Percentiles rank a stretch among this genome's conserved stretches.
These are phyloP conservation scores for Protobothrops flavoviridis DNA, from an alignment of 2,113 vertebrate genomes.

Conservation along the genomic window DNA sequence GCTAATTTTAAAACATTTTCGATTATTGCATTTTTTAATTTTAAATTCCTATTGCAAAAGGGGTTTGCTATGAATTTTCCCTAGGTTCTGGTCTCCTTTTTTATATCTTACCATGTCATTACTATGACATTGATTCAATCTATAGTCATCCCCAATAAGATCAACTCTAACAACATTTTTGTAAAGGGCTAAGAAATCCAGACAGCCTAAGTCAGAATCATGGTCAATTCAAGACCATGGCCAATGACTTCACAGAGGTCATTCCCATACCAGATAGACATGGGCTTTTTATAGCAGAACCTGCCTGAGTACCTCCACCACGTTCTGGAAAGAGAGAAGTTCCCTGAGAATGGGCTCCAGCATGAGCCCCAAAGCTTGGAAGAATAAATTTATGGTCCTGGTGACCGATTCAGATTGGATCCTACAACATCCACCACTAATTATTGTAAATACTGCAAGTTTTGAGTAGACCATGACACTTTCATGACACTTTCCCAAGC, in stretches of 20 bases:
- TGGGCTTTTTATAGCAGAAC: neutral
- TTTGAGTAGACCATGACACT: neutral
- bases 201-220: neutral
- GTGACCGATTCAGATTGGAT: neutral
- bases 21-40: neutral
- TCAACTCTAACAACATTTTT: neutral
- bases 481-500: neutral
- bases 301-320: neutral
- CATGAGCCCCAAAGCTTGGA: neutral
- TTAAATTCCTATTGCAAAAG: neutral
- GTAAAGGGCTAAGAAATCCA: neutral
- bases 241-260: neutral
- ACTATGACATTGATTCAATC: neutral
- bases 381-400: neutral
- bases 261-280: neutral
- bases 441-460: neutral
- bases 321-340: neutral
- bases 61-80: neutral
- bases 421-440: neutral
- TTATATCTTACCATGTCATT: neutral
- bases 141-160: neutral
- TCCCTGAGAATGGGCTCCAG: neutral
- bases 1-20: neutral
- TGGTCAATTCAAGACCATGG: neutral
- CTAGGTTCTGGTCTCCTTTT: neutral